These are phyloP conservation scores for Chlamydotis undulata DNA, from an alignment of 2,113 vertebrate species.

Conservation along the genomic window DNA sequence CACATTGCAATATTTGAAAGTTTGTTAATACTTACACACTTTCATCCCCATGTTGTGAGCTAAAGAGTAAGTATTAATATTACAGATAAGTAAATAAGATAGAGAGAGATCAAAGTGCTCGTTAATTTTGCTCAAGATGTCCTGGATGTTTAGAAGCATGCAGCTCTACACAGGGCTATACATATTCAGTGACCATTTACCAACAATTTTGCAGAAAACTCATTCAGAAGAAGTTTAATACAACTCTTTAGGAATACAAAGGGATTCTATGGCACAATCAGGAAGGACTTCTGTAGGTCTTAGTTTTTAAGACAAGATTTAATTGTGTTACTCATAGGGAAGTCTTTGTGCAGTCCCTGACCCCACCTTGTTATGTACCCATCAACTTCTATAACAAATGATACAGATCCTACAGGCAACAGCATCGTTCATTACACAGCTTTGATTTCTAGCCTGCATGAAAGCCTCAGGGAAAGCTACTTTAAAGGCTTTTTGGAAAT, in stretches of 20 bases:
- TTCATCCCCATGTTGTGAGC: background rate
- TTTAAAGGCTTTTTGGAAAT: background rate
- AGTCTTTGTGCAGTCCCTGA: background rate
- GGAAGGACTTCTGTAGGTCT: background rate
- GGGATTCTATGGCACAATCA: background rate
- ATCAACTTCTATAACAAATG: background rate
- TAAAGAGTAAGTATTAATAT: background rate
- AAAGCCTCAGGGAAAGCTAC: background rate
- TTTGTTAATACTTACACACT: background rate
- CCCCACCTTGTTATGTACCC: background rate
- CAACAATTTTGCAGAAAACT: background rate
- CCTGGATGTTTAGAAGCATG: background rate
- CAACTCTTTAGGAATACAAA: background rate
- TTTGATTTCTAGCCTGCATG: background rate
- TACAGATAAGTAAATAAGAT: background rate
- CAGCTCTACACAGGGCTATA: background rate
- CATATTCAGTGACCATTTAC: background rate
- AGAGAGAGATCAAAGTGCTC: background rate
- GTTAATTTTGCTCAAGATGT: background rate
- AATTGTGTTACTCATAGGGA: background rate
- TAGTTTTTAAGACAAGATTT: background rate
- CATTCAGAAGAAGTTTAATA: background rate
- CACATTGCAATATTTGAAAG: background rate
- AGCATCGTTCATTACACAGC: background rate
- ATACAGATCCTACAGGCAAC: background rate